Base-by-base conservation (phyloP, 2,888 invertebrate genomes). In the Sycophila texana region DNA sequence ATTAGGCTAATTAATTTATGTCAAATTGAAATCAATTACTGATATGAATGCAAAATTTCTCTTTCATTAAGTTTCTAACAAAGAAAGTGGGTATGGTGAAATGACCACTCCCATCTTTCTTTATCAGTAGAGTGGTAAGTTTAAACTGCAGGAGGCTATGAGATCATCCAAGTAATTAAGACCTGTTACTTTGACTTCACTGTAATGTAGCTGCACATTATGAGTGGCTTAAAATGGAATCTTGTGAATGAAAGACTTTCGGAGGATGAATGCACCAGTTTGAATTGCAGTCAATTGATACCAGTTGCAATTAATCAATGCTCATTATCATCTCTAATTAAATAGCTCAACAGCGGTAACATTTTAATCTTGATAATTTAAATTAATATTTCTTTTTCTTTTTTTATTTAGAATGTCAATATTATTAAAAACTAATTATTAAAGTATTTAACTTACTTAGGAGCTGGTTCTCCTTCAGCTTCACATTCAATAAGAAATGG, bases 401-500 rank as follows among this genome's bases (percentile, higher is more conserved):
- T 16, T 30, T 51, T 53, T 67, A 18, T 39, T 73, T 63, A 4
- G 10, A 1, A 0, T 60, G 22, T 55, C 16, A 70, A 47, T 53
- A 51, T 60, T 14, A 39, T 16, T 18, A 55, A 49, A 57, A 58
- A 12, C 57, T 58, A 67, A 18, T 65, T 18, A 58, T 51, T 74
- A 55, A 14, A 55, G 13, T 68, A 49, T 55, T 79, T 82, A 79
- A 93, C 94, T 92, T 94, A 99, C 97, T 93, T 95, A 74, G 99
- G 98, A 84, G 95, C 95, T 14, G 99, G 99, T 91, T 98, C 96
- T 85, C 98, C 99, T 90, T 96, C 96, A 16, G 99, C 99, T 91
- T 97, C 97, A 91, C 99, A 99, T 91, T 98, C 97, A 84, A 99
- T 96, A 87, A 97, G 95, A 92, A 98, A 97, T 70, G 98, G 98